These are phyloP conservation scores for Diorhabda carinulata DNA, from an alignment of 1,140 invertebrate species.

Conservation along the genomic window DNA sequence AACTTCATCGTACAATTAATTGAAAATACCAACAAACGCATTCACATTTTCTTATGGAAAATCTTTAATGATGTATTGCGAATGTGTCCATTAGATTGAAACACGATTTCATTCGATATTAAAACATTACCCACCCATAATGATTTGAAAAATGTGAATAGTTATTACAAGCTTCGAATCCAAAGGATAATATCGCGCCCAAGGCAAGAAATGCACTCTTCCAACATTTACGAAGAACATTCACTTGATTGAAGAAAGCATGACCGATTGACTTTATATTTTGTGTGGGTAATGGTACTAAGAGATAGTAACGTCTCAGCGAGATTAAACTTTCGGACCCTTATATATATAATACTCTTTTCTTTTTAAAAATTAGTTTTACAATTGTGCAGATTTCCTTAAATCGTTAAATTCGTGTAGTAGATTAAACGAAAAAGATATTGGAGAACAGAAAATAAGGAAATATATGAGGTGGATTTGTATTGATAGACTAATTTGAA, in stretches of 20 bases:
- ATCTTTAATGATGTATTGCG: background rate
- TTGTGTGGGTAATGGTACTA: background rate
- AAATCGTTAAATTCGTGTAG: too few relatives aligned
- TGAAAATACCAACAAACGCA: background rate
- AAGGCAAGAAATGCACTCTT: constrained; percentile 2
- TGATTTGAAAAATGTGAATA: constrained; percentile 1
- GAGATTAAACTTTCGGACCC: too few relatives aligned
- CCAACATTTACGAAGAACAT: constrained; percentile 2
- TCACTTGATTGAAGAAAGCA: background rate
- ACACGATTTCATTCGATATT: constrained; percentile 3
- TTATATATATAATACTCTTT: too few relatives aligned
- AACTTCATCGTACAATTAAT: background rate
- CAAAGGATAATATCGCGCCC: background rate
- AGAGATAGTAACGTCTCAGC: too few relatives aligned
- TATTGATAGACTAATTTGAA: too few relatives aligned
- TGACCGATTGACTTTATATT: background rate
- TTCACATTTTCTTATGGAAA: background rate
- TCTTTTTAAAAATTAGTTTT: too few relatives aligned
- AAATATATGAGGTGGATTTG: too few relatives aligned
- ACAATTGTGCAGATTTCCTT: too few relatives aligned
- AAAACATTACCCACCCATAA: background rate
- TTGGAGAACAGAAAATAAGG: too few relatives aligned
- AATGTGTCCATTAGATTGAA: background rate
- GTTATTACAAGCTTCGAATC: background rate
- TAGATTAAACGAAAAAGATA: too few relatives aligned